Evolutionary conservation across 1,140 invertebrate genomes (phyloP), one percentile per base, ranked within the genome.

Genomic region (Neodiprion pinetum): DNA sequence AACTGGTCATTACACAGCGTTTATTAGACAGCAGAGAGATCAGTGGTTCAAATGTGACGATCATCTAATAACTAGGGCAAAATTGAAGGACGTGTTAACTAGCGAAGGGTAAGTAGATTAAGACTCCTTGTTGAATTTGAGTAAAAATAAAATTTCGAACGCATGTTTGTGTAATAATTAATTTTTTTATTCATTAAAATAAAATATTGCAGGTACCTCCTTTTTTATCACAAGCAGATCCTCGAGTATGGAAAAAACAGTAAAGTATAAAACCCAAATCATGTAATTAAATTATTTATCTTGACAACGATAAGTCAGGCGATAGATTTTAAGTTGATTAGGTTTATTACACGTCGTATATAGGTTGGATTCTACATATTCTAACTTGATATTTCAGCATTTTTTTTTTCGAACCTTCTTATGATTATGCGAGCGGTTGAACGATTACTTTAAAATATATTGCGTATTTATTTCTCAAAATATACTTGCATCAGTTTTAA

Each of bases 21-120:
- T 95, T 85, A 95, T 99, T 76, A 90, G 97, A 40, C 97, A 98
- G 84, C 95, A 96, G 85, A 92, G 94, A 77, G 94, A 97, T 82
- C 93, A 94, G 83, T 99, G 98, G 98, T 99, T 96, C 84, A 96
- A 98, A 84, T 99, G 98, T 89, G 97, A 99, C 87, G 98, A 99
- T 89, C 95, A 98, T 86, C 91, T 96, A 81, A 97, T 99, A 73
- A 97, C 94, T 0, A 91, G 93, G 80, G 97, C 96, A 11, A 93
- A 93, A 80, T 89, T 97, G 28, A 92, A 95, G 75, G 96, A 99
- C 80, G 98, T 99, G 67, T 90, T 99, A 21, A 93, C 94, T 79
- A 98, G 97, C 85, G 98, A 99, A 92, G 98, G 97, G 93, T 98
- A 90, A 90, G 88, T 88, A 73, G 48, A 50, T 65, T 50, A 40